Conservation (phyloP, 2,888 invertebrate genomes). For the Kuschelorhynchus macadamiae region DNA sequence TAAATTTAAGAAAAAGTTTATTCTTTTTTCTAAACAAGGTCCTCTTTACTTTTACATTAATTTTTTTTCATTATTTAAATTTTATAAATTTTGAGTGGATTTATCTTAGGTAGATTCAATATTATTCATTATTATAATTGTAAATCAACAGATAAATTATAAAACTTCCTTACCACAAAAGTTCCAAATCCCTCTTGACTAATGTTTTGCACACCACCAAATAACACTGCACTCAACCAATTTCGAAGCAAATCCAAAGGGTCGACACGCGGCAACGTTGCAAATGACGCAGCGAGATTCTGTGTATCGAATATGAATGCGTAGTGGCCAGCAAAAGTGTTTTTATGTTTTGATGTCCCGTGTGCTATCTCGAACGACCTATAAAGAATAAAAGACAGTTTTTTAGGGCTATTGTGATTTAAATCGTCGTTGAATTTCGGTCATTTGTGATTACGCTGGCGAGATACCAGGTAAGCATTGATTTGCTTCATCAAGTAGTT, state of each 20-base stretch:
- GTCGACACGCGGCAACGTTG: constrained; percentile 23
- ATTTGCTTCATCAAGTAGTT: constrained; percentile 15
- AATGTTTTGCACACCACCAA: constrained; percentile 28
- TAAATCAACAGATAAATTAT: no score
- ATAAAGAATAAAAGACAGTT: constrained; percentile 29
- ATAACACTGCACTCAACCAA: background rate
- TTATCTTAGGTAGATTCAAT: no score
- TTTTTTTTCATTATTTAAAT: no score
- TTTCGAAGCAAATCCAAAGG: constrained; percentile 7
- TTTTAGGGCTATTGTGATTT: constrained; percentile 36
- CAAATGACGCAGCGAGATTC: constrained; percentile 21
- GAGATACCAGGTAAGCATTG: constrained; percentile 67
- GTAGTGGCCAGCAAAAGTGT: constrained; percentile 31
- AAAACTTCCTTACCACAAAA: no score
- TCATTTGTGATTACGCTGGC: constrained; percentile 69
- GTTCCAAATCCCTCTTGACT: constrained; percentile 1
- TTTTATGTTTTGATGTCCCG: constrained; percentile 36
- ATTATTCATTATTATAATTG: no score
- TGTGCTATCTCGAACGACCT: constrained; percentile 31
- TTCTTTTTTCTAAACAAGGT: no score
- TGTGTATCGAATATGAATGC: constrained; percentile 22
- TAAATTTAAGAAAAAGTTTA: no score
- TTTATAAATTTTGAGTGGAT: no score
- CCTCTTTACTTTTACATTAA: no score
- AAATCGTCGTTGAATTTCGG: constrained; percentile 34